Conservation (phyloP, 2,888 invertebrate species). For the Aleiodes alternator region DNA sequence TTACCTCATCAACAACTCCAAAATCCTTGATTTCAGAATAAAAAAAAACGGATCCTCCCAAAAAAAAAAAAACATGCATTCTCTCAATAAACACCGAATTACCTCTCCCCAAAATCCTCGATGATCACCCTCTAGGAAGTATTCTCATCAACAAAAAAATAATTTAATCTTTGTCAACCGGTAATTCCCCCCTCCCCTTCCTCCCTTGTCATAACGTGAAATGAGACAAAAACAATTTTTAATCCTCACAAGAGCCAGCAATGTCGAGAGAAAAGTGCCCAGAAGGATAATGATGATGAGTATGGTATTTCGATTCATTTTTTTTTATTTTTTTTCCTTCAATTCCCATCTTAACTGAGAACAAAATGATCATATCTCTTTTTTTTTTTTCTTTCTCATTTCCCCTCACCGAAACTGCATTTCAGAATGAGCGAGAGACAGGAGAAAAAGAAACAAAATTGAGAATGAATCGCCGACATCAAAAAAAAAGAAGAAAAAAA, state of each 20-base stretch:
- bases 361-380: not conserved
- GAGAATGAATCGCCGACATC: slow-evolving; percentile 9
- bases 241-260: not conserved
- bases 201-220: too few species aligned
- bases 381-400: not conserved
- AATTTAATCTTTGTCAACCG: too few species aligned
- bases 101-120: too few species aligned
- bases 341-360: not conserved
- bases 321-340: not conserved
- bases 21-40: too few species aligned
- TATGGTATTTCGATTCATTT: not conserved
- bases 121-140: too few species aligned
- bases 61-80: too few species aligned
- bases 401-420: not conserved
- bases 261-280: slow-evolving; percentile 2
- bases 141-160: too few species aligned
- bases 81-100: too few species aligned
- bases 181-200: too few species aligned
- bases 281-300: slow-evolving; percentile 33
- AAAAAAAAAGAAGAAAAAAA: not conserved
- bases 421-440: not conserved
- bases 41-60: too few species aligned
- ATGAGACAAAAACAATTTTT: slow-evolving; percentile 5
- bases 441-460: not conserved
- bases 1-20: too few species aligned